A percentile compares a stretch with the other conserved stretches of the same genome.
Evolutionary conservation across 2,113 vertebrate species (phyloP).

Genomic region (Phrynosoma blainvillii): DNA sequence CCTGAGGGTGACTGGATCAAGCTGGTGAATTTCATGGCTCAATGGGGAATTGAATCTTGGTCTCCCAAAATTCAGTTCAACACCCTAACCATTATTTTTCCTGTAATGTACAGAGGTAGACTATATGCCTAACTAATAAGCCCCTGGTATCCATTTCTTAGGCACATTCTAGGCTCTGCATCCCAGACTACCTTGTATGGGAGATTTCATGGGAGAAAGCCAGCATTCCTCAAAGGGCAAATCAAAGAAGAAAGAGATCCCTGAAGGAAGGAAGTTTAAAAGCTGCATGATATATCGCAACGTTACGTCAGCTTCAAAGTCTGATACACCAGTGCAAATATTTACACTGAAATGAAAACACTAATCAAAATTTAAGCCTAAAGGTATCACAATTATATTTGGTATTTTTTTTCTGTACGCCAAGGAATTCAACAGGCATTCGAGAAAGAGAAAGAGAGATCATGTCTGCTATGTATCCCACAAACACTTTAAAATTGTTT

Average conservation of each 20-base stretch:
- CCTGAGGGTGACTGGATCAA: too few species aligned
- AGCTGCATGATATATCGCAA: neutral
- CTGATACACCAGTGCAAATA: neutral
- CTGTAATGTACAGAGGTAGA: too few species aligned
- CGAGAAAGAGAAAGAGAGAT: neutral
- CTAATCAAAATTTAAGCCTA: constrained; percentile 8
- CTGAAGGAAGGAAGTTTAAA: neutral
- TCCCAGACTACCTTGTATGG: neutral
- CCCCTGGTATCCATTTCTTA: neutral
- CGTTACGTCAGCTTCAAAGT: neutral
- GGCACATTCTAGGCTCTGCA: neutral
- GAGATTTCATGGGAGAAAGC: neutral
- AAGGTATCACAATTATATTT: constrained; percentile 6
- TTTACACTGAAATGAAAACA: neutral
- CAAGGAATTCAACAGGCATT: neutral
- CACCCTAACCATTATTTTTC: too few species aligned
- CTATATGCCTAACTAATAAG: too few species aligned
- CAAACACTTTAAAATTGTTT: neutral
- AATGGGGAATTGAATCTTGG: too few species aligned
- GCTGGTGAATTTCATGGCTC: too few species aligned
- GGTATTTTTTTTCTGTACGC: neutral
- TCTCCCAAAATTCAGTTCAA: too few species aligned
- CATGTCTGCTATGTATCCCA: neutral
- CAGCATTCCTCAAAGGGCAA: neutral
- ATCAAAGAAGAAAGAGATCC: neutral